These are phyloP conservation scores for Beris morrisii DNA, from an alignment of 2,888 invertebrate genomes.

Conservation along the genomic window DNA sequence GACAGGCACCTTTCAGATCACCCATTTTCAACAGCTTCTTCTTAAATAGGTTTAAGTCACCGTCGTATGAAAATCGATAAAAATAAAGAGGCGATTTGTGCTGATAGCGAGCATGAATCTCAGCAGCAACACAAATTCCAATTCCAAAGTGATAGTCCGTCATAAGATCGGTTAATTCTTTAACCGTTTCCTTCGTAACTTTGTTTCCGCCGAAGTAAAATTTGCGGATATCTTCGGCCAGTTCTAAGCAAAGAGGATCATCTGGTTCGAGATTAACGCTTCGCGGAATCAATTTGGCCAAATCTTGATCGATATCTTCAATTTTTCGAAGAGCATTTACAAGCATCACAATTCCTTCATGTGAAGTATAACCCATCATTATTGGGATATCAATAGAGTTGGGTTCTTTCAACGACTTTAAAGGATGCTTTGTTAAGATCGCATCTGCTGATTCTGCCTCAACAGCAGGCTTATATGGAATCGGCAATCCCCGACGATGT, in stretches of 20 bases:
- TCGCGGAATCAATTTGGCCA: slow-evolving; percentile 49
- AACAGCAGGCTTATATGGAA: slow-evolving; percentile 50
- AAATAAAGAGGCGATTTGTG: slow-evolving; percentile 58
- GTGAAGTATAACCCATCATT: slow-evolving; percentile 60
- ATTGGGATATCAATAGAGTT: slow-evolving; percentile 58
- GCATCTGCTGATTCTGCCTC: slow-evolving; percentile 47
- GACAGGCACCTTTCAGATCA: slow-evolving; percentile 60
- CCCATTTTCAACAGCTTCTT: slow-evolving; percentile 54
- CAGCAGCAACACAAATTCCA: slow-evolving; percentile 46
- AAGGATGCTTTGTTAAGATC: slow-evolving; percentile 49
- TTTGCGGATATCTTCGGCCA: slow-evolving; percentile 46
- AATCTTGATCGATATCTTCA: slow-evolving; percentile 45
- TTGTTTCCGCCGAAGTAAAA: slow-evolving; percentile 58
- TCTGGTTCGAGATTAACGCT: slow-evolving; percentile 44
- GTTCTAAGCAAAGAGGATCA: slow-evolving; percentile 40
- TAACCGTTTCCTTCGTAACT: slow-evolving; percentile 52
- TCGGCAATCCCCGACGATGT: slow-evolving; percentile 46
- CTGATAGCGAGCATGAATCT: slow-evolving; percentile 46
- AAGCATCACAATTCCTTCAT: slow-evolving; percentile 58
- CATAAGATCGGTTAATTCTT: slow-evolving; percentile 57
- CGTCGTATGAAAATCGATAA: slow-evolving; percentile 63
- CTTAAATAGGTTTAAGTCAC: slow-evolving; percentile 60
- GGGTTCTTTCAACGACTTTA: slow-evolving; percentile 56
- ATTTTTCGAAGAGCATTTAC: slow-evolving; percentile 45
- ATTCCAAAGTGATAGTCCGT: slow-evolving; percentile 56